Conservation (phyloP, 2,888 invertebrate species). For the Lepidonotus clava region DNA sequence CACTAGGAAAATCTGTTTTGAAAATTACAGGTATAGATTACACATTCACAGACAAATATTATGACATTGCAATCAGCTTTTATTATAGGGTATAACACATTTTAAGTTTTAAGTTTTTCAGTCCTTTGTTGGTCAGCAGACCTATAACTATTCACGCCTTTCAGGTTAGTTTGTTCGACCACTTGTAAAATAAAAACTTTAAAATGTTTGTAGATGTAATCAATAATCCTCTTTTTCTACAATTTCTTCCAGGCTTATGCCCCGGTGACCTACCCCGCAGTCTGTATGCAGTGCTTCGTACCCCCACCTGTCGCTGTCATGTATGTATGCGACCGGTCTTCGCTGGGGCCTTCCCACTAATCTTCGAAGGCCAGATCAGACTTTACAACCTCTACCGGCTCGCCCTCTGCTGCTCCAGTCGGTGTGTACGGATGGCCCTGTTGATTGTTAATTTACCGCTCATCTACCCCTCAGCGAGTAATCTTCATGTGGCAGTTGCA, state of each 20-base stretch:
- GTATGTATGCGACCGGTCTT: slow-evolving; percentile 62
- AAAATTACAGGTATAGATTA: no score
- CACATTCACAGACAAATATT: no score
- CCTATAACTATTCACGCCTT: no score
- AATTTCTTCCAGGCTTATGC: background rate
- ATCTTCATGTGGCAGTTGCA: slow-evolving; percentile 58
- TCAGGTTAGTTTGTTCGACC: no score
- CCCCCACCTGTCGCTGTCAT: slow-evolving; percentile 63
- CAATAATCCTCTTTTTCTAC: no score
- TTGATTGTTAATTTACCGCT: slow-evolving; percentile 59
- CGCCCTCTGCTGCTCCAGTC: slow-evolving; percentile 63
- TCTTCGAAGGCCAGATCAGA: slow-evolving; percentile 62
- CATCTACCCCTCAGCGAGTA: slow-evolving; percentile 62
- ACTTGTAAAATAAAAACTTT: no score
- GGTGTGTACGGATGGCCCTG: slow-evolving; percentile 59
- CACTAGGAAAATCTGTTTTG: no score
- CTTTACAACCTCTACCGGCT: slow-evolving; percentile 60
- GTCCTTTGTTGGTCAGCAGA: no score
- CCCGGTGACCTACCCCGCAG: slow-evolving; percentile 59
- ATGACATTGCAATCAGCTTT: no score
- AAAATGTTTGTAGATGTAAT: no score
- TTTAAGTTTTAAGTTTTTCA: no score
- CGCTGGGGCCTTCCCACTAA: slow-evolving; percentile 63
- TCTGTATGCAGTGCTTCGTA: slow-evolving; percentile 55
- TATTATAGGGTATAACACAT: no score